These are phyloP conservation scores for Colossoma macropomum DNA, from an alignment of 2,113 vertebrate genomes.

Conservation along the genomic window DNA sequence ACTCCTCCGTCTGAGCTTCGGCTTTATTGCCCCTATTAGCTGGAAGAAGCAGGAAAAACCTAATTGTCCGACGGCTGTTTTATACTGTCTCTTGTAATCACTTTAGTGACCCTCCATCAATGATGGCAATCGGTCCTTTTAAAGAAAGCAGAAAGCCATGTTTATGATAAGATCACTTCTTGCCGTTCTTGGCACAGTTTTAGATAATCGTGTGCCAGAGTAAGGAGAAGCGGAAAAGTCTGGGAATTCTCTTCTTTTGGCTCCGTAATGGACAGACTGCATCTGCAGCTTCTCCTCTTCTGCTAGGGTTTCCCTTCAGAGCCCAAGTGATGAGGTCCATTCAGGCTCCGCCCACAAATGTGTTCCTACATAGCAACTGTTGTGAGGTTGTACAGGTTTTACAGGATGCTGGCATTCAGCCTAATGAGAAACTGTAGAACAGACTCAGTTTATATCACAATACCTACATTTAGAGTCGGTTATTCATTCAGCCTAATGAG, in stretches of 20 bases:
- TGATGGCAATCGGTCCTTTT: constrained; percentile 21
- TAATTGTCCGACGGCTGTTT: constrained; percentile 5
- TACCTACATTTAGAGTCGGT: too few species aligned
- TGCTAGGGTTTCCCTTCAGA: neutral
- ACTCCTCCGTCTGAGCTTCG: neutral
- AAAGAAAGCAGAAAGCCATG: constrained; percentile 26
- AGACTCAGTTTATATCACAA: too few species aligned
- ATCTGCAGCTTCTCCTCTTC: neutral
- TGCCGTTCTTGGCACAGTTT: constrained; percentile 38
- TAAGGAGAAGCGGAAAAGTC: neutral
- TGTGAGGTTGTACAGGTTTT: neutral
- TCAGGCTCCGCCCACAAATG: neutral
- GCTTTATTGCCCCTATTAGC: neutral
- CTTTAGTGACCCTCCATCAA: constrained; percentile 32
- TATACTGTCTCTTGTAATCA: constrained; percentile 43
- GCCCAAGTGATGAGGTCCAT: neutral
- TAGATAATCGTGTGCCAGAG: neutral
- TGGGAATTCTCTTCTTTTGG: neutral
- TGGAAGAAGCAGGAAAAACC: constrained; percentile 10
- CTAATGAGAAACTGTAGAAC: too few species aligned
- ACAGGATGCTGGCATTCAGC: neutral
- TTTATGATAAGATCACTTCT: constrained; percentile 33
- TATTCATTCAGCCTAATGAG: too few species aligned
- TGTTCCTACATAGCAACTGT: too few species aligned
- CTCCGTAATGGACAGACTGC: neutral